Base-by-base conservation (phyloP, 1,140 invertebrate species). In the Trigoniulus corallinus region DNA sequence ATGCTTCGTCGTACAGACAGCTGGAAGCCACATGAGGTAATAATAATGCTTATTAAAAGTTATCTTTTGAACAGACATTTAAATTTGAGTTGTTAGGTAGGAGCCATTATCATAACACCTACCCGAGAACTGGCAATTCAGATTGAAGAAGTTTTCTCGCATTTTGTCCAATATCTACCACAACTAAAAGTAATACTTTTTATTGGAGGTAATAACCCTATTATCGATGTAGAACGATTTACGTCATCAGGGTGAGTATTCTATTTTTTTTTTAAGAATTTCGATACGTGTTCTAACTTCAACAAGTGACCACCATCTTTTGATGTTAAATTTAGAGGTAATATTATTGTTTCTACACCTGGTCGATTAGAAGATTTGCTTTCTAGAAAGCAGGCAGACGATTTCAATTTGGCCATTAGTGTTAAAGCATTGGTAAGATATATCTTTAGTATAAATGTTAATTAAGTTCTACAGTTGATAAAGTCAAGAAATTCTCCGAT, bases 111-210 rank as follows among this genome's bases (percentile, higher is more conserved):
- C 51, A 80, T 98, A 53, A 91, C 88, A 2, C 93, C 93, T 1
- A 97, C 92, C 1, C 70, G 92, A 62, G 93, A 98, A 69, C 64
- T 98, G 34, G 91, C 92, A 1, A 69, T 75, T 34, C 93, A 98
- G 69, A 96, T 86, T 56, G 77, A 75, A 60, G 77, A 84, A 61
- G 85, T 92, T 50, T 62, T 86, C 2, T 52, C 64, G 20, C 53
- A 70, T 2, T 82, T 88, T 61, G 56, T 83, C 21, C 63, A 67
- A 13, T 63, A 71, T 13, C 73, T 67, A 15, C 58, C 64, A 12
- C 55, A 63, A 26, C 62, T 73, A 25, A 63, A 62, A 29, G 59
- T 61, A 41, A 56, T 65, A 22, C 64, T 94, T 1, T 64, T 94
- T 22, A 82, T 94, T 52, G 92, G 92, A 26, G 92, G 92, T 10